Evolutionary conservation across 2,113 vertebrate genomes (phyloP), one percentile per base, ranked within the genome.

Genomic region (Thomomys bottae): DNA sequence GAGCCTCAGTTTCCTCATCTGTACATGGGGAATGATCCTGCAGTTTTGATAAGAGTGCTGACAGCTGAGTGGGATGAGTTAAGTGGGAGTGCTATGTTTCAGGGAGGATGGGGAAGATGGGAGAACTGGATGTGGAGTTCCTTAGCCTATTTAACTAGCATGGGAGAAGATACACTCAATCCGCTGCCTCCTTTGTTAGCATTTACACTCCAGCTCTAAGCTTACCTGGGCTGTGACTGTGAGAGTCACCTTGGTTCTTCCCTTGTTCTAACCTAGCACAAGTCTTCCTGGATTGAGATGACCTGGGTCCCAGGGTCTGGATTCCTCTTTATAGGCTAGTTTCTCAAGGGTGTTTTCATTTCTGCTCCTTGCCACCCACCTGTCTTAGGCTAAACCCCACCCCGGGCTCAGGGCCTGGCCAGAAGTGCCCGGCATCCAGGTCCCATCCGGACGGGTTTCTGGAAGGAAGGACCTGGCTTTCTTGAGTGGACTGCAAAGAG

Each of bases 1-100:
- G 84, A 63, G 84, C 24, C 87, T 94, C 42, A 10, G 75, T 66
- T 81, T 93, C 64, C 40, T 28, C 40, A 26, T 36, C 24, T n/a
- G 26, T 40, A 64, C 64, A 75, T 17, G 45, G 61, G 59, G 20
- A 32, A 20, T 15, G n/a, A 40, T 21, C 17, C 38, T 21, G 3
- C 34, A 76, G 84, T 54, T 15, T 54, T 54, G 49, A 15, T 54
- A 15, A 54, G 11, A 67, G 36, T 68, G 75, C 70, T 79, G 34
- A 79, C 66, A 28, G 9, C 17, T 42, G 18, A 66, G 32, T 42
- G 67, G 75, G 42, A 36, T 6, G 9, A 32, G 6, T 9, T 1
- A 34, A 30, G 6, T 8, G 34, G 36, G 6, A 24, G 18, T 32
- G 21, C 6, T 38, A 26, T 15, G 10, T 17, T 18, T n/a, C 32